Percentiles rank a stretch among this genome's conserved stretches.
phyloP scores from a whole-genome alignment of 2,888 invertebrate species.

The Micropterix aruncella region DNA sequence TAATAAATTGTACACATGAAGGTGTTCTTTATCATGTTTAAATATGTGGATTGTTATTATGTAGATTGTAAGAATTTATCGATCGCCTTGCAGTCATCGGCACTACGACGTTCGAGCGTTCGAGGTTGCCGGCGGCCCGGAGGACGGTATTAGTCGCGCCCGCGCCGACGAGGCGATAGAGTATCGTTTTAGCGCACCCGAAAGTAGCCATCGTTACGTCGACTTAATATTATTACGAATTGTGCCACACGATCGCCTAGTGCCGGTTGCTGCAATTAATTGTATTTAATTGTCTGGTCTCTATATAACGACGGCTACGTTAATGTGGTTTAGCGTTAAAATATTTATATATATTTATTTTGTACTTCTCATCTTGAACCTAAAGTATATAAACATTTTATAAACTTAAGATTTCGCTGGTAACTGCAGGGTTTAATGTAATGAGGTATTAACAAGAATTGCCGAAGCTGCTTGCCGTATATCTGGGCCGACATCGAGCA shows the following conservation, averaged over 20 bases:
- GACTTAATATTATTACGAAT: conserved; percentile 5
- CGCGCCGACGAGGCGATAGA: too few relatives aligned
- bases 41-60: conserved; percentile 34
- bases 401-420: conserved; percentile 12
- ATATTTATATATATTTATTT: conserved; percentile 13
- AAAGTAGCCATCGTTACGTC: too few relatives aligned
- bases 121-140: too few relatives aligned
- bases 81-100: conserved; percentile 34
- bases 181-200: too few relatives aligned
- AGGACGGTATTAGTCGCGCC: too few relatives aligned
- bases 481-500: conserved; percentile 11
- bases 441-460: conserved; percentile 7
- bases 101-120: too few relatives aligned
- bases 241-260: conserved; percentile 36
- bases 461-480: conserved; percentile 9
- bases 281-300: conserved; percentile 40
- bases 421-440: conserved; percentile 14
- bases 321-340: conserved; percentile 12
- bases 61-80: conserved; percentile 34
- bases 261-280: conserved; percentile 38
- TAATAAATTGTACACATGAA: conserved; percentile 24
- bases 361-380: conserved; percentile 13
- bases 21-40: conserved; percentile 28
- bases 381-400: conserved; percentile 7
- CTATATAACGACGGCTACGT: conserved; percentile 22